A percentile compares a stretch with the other conserved stretches of the same genome.
Evolutionary conservation across 2,113 vertebrate species (phyloP).

Genomic region (Epinephelus fuscoguttatus): DNA sequence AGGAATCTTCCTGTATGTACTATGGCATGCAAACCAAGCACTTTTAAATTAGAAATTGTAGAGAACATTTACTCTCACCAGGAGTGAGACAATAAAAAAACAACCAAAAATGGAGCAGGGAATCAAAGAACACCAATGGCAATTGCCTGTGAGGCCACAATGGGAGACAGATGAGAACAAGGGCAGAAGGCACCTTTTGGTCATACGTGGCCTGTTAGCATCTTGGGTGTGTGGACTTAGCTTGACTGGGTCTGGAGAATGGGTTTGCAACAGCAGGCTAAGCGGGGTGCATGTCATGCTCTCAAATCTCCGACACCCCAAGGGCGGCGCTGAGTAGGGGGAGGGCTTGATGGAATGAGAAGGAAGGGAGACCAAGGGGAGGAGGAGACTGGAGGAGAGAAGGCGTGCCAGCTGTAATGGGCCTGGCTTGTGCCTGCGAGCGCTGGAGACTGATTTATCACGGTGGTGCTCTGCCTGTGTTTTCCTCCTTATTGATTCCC

Average conservation of each 20-base stretch:
- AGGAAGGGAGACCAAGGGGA: constrained; percentile 12
- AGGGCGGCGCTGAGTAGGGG: constrained; percentile 2
- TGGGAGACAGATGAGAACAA: constrained; percentile 10
- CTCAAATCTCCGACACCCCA: constrained; percentile 29
- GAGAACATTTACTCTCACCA: background rate
- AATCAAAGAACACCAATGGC: constrained; percentile 35
- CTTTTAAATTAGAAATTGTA: constrained; percentile 11
- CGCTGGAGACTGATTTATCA: constrained; percentile 74
- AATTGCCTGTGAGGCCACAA: constrained; percentile 15
- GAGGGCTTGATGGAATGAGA: constrained; percentile 25
- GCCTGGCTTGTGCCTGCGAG: constrained; percentile 63
- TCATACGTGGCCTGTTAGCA: constrained; percentile 50
- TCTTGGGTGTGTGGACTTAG: constrained; percentile 54
- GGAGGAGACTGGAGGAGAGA: constrained; percentile 40
- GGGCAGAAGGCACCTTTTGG: constrained; percentile 53
- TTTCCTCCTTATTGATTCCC: constrained; percentile 79
- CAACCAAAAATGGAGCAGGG: background rate
- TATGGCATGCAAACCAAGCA: constrained; percentile 24
- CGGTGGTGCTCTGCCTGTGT: constrained; percentile 67
- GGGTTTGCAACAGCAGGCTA: constrained; percentile 45
- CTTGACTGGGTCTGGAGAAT: constrained; percentile 43
- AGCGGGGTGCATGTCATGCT: constrained; percentile 44
- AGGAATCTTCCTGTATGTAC: background rate
- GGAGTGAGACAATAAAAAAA: background rate
- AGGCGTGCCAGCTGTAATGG: constrained; percentile 71